Evolutionary conservation across 1,140 invertebrate genomes (phyloP).

Genomic region (Onthophagus taurus): DNA sequence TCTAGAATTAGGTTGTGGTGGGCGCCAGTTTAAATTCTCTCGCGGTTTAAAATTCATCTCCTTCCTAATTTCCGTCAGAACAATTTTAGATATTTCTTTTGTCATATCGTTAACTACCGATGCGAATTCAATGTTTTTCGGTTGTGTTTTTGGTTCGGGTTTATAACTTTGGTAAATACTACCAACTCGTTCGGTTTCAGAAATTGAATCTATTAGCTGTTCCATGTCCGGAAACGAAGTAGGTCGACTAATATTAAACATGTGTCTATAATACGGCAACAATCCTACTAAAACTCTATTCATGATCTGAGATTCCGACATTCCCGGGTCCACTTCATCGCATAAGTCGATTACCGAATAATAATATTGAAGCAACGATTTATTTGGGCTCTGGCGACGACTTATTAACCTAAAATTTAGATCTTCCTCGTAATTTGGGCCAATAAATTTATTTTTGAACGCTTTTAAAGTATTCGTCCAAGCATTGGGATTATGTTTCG

Average conservation of each 20-base stretch:
- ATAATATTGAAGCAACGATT: neutral
- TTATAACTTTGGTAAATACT: too few relatives aligned
- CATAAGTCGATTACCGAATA: neutral
- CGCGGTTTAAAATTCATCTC: too few relatives aligned
- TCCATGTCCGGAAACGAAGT: neutral
- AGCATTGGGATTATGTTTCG: neutral
- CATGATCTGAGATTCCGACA: neutral
- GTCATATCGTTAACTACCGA: too few relatives aligned
- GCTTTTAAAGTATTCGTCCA: conserved; percentile 1
- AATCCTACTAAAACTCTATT: neutral
- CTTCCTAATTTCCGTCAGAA: too few relatives aligned
- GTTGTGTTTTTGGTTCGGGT: too few relatives aligned
- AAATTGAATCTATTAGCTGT: conserved; percentile 1
- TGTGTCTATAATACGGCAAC: conserved; percentile 2
- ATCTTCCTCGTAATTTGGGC: conserved; percentile 5
- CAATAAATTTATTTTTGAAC: conserved; percentile 8
- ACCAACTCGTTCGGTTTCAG: conserved; percentile 1
- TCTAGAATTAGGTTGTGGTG: too few relatives aligned
- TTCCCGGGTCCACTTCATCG: neutral
- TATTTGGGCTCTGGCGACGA: neutral
- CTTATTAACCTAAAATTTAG: conserved; percentile 4
- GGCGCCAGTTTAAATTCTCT: too few relatives aligned
- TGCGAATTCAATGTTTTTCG: too few relatives aligned
- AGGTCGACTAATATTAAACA: conserved; percentile 2
- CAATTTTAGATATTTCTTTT: too few relatives aligned